Percentiles rank a stretch among this genome's conserved stretches.
These are phyloP conservation scores for Calliphora vomitoria DNA, from an alignment of 2,888 invertebrate genomes.

Conservation along the genomic window DNA sequence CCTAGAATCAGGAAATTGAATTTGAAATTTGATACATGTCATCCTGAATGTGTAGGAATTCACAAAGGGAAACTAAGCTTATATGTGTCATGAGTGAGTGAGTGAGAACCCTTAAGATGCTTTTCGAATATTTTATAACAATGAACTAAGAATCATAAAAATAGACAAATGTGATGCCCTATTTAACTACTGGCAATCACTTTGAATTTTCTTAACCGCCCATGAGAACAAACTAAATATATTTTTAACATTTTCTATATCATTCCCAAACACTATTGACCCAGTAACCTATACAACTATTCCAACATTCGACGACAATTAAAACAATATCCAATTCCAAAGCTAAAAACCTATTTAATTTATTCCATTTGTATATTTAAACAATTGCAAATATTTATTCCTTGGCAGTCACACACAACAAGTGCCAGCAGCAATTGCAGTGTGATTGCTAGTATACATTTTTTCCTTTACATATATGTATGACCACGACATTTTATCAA, in stretches of 20 bases:
- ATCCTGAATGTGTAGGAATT: too few species aligned
- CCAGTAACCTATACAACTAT: conserved; percentile 39
- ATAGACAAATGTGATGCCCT: too few species aligned
- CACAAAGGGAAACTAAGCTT: too few species aligned
- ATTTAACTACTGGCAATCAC: too few species aligned
- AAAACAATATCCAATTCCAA: conserved; percentile 18
- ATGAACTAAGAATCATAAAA: too few species aligned
- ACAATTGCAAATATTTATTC: conserved; percentile 36
- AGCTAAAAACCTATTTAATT: conserved; percentile 8
- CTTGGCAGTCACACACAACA: conserved; percentile 11
- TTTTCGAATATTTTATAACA: too few species aligned
- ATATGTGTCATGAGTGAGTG: too few species aligned
- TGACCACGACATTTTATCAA: conserved; percentile 23
- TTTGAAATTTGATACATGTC: too few species aligned
- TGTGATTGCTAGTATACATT: neutral
- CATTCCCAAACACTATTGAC: conserved; percentile 30
- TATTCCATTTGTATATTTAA: conserved; percentile 16
- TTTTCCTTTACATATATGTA: neutral
- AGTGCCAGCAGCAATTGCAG: conserved; percentile 7
- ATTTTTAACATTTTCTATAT: neutral
- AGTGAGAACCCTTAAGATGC: too few species aligned
- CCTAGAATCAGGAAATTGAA: too few species aligned
- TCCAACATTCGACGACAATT: conserved; percentile 9
- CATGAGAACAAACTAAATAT: neutral
- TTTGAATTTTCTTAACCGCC: neutral